Evolutionary conservation across 53 echinoderm and acorn worm species (phyloP).

Genomic region (Echinarachnius parma): DNA sequence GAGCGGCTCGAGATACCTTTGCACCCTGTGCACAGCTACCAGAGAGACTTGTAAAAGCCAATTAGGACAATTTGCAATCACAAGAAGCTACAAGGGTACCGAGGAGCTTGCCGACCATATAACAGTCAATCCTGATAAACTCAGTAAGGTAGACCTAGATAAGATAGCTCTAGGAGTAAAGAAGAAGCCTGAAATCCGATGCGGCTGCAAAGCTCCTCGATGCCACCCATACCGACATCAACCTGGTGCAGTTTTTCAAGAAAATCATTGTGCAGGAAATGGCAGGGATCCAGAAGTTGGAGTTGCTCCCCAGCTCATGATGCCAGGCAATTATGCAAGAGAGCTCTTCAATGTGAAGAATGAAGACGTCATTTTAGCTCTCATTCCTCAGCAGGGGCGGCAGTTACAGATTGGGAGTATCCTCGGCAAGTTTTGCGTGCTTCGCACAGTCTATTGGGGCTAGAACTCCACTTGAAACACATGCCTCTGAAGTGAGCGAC

Average conservation of each 20-base stretch:
- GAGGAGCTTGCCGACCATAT: constrained; percentile 11
- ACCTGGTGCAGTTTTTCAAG: constrained; percentile 20
- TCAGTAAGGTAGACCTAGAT: constrained; percentile 9
- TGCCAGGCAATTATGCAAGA: constrained; percentile 56
- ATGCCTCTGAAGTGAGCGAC: constrained; percentile 15
- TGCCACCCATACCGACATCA: constrained; percentile 41
- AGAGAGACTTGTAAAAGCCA: constrained; percentile 12
- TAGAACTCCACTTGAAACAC: neutral
- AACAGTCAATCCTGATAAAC: constrained; percentile 41
- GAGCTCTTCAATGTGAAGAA: constrained; percentile 20
- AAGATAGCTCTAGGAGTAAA: constrained; percentile 33
- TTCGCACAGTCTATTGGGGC: neutral
- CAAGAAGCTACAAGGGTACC: constrained; percentile 20
- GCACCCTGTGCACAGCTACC: constrained; percentile 43
- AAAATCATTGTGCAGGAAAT: constrained; percentile 31
- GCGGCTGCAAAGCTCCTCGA: neutral
- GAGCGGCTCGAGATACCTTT: too few relatives aligned
- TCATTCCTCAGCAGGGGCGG: neutral
- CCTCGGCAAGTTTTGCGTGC: neutral
- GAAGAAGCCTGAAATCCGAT: constrained; percentile 1
- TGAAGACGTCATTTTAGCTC: neutral
- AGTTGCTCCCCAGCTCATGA: constrained; percentile 45
- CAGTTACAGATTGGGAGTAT: neutral
- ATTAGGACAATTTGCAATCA: constrained; percentile 35
- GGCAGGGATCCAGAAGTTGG: constrained; percentile 25